Evolutionary conservation across 2,888 invertebrate species (phyloP).

Genomic region (Laspeyria flexula): DNA sequence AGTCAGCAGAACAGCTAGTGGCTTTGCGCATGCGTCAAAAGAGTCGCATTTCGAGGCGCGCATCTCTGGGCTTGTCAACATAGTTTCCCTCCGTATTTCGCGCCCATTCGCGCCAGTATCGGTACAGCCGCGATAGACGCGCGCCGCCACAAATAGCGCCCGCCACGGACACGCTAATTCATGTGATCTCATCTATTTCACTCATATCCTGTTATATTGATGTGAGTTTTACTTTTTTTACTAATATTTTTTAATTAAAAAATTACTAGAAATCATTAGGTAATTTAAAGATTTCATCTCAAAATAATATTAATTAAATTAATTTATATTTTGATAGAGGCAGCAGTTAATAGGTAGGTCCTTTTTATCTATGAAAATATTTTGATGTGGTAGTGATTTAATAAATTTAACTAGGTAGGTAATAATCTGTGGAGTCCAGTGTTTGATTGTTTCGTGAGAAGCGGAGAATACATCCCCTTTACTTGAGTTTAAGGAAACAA

Average conservation of each 20-base stretch:
- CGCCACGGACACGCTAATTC: slow-evolving; percentile 46
- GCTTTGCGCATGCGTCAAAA: slow-evolving; percentile 39
- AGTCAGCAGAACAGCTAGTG: neutral
- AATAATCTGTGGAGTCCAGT: neutral
- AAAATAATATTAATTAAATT: too few species aligned
- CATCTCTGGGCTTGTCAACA: slow-evolving; percentile 57
- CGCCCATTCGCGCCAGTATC: slow-evolving; percentile 67
- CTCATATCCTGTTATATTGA: slow-evolving; percentile 54
- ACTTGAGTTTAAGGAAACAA: slow-evolving; percentile 29
- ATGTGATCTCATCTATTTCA: slow-evolving; percentile 67
- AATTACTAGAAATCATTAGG: neutral
- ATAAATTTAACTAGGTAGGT: neutral
- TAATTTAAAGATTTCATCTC: neutral
- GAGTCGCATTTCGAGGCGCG: slow-evolving; percentile 35
- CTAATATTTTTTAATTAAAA: slow-evolving; percentile 13
- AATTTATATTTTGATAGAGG: too few species aligned
- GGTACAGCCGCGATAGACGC: slow-evolving; percentile 63
- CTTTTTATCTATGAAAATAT: too few species aligned
- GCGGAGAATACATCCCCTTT: slow-evolving; percentile 11
- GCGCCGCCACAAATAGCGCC: slow-evolving; percentile 49
- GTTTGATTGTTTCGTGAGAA: neutral
- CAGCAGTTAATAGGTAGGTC: too few species aligned
- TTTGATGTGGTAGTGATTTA: too few species aligned
- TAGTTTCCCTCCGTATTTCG: slow-evolving; percentile 43
- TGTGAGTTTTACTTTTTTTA: slow-evolving; percentile 58